Percentiles rank a stretch among this genome's conserved stretches.
phyloP scores from a whole-genome alignment of 2,113 vertebrate species.

The Pteropus alecto region DNA sequence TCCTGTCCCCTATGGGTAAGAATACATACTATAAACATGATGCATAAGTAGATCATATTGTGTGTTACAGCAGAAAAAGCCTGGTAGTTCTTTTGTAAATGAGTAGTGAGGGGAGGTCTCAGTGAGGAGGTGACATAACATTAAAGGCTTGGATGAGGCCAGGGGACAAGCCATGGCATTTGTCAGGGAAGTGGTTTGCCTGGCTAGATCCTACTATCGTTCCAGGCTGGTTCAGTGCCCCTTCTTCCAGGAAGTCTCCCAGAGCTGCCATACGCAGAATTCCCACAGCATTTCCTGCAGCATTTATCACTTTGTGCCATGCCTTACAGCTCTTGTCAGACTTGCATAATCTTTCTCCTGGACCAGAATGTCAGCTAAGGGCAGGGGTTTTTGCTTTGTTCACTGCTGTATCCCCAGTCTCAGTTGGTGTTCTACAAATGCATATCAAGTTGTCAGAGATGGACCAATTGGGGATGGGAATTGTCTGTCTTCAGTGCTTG shows the following conservation, averaged over 20 bases:
- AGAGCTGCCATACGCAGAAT: background rate
- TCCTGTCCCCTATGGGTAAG: background rate
- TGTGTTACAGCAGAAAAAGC: background rate
- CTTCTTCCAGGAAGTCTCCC: background rate
- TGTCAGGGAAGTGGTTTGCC: background rate
- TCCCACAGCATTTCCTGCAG: background rate
- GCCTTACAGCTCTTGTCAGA: background rate
- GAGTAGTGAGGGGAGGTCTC: background rate
- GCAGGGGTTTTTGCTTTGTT: background rate
- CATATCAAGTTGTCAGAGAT: no score
- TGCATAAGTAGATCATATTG: background rate
- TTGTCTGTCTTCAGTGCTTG: background rate
- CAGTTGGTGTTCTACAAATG: background rate
- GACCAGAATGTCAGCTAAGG: background rate
- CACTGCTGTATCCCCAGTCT: background rate
- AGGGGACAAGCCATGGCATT: background rate
- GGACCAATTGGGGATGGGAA: background rate
- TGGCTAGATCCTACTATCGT: background rate
- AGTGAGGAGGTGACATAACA: background rate
- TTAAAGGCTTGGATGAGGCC: background rate
- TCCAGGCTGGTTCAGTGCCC: background rate
- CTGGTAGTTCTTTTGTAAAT: background rate
- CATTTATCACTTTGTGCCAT: fast-evolving
- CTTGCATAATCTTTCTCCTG: background rate
- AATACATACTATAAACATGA: background rate